Evolutionary conservation across 2,113 vertebrate genomes (phyloP), one percentile per base, ranked within the genome.

Genomic region (Urocitellus parryii): DNA sequence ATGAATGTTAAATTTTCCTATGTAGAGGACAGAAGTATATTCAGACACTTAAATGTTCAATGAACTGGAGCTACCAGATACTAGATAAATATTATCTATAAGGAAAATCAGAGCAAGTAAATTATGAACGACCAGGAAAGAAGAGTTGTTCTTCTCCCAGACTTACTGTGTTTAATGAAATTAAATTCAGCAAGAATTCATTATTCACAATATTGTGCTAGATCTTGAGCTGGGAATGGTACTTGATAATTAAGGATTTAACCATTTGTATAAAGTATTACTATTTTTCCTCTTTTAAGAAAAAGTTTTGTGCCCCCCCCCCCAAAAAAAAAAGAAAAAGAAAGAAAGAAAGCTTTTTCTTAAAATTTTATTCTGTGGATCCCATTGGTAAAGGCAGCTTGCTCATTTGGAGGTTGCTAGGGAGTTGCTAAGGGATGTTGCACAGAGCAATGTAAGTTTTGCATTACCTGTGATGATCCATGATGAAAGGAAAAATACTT

Each of bases 321-420:
- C n/a, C n/a, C n/a, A n/a, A n/a, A 12, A 48, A 85, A 77, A 96
- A 80, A 14, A 77, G 39, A 32, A 76, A 85, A 61, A 88, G 78
- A 17, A 56, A 56, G 56, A 56, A 56, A 56, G 56, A 34, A 91
- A 18, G 10, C 0, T 24, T 96, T 94, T 82, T 72, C 61, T 85
- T 94, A 92, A 79, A 88, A 90, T 77, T n/a, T 70, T 32, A 9
- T 74, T 79, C 20, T 91, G 2, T 61, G 42, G 37, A 45, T 45
- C 22, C 20, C n/a, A 37, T 56, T 68, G 74, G 61, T 32, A 45
- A 85, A 79, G 91, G 48, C 70, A 93, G 48, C 70, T 86, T 91
- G 8, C 13, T 97, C 73, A 83, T 82, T 91, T 91, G 81, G 91
- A 96, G 34, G 93, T 95, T 96, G 85, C 88, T 92, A 97, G 29